Evolutionary conservation across 2,888 invertebrate species (phyloP).

Genomic region (Eupeodes latifasciatus): DNA sequence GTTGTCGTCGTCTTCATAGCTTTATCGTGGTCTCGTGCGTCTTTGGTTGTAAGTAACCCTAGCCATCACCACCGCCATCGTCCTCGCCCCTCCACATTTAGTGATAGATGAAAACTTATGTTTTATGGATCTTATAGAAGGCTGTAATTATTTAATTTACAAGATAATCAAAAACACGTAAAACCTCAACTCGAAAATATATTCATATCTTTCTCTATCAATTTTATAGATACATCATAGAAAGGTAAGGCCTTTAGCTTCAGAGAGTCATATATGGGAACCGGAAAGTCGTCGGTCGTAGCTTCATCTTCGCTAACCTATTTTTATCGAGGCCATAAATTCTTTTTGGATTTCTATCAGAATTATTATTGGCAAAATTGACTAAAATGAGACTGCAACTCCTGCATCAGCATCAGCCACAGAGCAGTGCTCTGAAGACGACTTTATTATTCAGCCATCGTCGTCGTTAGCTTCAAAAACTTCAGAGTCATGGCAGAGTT

Average conservation of each 20-base stretch:
- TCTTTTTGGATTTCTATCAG: conserved; percentile 30
- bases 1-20: not conserved
- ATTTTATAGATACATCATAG: not conserved
- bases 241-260: no score
- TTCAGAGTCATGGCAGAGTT: conserved; percentile 65
- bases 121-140: conserved; percentile 47
- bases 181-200: not conserved
- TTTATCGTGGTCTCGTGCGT: not conserved
- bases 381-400: conserved; percentile 67
- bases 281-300: no score
- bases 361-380: conserved; percentile 53
- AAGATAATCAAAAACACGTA: conserved; percentile 57
- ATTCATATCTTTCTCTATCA: not conserved
- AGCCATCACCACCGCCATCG: no score
- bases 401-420: conserved; percentile 28
- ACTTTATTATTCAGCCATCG: conserved; percentile 59
- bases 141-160: conserved; percentile 65
- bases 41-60: no score
- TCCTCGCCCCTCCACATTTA: not conserved
- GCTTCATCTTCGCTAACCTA: not conserved
- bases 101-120: conserved; percentile 58
- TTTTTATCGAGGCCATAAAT: conserved; percentile 26
- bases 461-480: not conserved
- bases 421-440: not conserved
- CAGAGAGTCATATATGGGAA: no score